Conservation (phyloP, 2,797 vertebrate species). For the Gobionotothen gibberifrons region DNA sequence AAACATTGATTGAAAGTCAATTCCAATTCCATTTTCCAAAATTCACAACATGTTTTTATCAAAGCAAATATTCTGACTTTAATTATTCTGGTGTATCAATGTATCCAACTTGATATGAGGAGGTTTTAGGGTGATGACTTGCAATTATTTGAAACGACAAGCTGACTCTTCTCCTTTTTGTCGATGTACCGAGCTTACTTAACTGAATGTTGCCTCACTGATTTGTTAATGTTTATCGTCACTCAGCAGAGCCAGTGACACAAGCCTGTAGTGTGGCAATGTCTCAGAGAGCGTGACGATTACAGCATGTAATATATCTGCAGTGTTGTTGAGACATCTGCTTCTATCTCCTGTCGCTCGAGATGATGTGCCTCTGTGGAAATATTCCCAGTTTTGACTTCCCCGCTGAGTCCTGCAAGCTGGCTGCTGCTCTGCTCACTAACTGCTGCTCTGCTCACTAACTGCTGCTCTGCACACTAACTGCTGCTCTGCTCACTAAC, state of each 20-base stretch:
- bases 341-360: slow-evolving; percentile 13
- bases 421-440: slow-evolving; percentile 43
- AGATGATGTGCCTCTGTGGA: slow-evolving; percentile 22
- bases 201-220: background rate
- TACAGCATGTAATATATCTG: no score
- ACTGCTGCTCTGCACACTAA: no score
- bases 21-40: no score
- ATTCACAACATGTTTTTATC: no score
- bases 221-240: background rate
- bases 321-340: background rate
- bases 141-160: background rate
- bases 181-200: background rate
- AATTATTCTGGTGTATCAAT: no score
- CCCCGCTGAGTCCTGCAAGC: slow-evolving; percentile 56
- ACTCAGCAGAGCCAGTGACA: background rate
- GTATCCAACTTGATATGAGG: no score
- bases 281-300: background rate
- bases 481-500: no score
- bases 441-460: slow-evolving; percentile 11
- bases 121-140: background rate
- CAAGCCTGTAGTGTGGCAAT: background rate
- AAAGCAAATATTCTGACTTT: no score
- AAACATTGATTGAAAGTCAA: no score
- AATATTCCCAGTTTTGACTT: slow-evolving; percentile 23
- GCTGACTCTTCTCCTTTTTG: background rate